phyloP scores from a whole-genome alignment of 2,888 invertebrate genomes.

The Drosophila kanekoi region DNA sequence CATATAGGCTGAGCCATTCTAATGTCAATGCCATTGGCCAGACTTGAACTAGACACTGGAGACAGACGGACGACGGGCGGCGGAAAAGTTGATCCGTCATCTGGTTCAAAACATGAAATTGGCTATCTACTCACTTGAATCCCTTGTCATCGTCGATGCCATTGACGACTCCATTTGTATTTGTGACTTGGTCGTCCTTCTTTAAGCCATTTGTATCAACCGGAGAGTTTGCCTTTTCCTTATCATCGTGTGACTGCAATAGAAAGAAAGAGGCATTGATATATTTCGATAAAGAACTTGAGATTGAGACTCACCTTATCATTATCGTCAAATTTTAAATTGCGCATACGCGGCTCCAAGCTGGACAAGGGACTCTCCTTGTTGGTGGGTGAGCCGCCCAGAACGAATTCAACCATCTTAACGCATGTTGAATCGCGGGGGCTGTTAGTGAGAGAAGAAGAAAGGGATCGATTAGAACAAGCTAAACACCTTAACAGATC shows the following conservation, averaged over 20 bases:
- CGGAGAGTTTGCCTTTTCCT: slow-evolving; percentile 87
- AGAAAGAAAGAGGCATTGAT: not conserved
- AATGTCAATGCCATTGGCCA: slow-evolving; percentile 85
- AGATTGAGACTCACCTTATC: slow-evolving; percentile 82
- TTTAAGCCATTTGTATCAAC: slow-evolving; percentile 85
- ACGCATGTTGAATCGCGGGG: slow-evolving; percentile 95
- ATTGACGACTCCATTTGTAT: slow-evolving; percentile 88
- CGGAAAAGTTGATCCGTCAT: slow-evolving; percentile 34
- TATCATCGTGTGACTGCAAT: slow-evolving; percentile 85
- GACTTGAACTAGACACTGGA: slow-evolving; percentile 52
- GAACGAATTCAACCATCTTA: slow-evolving; percentile 99
- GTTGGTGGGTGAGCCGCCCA: slow-evolving; percentile 95
- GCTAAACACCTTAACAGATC: not conserved
- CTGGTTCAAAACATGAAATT: slow-evolving; percentile 9
- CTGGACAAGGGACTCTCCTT: slow-evolving; percentile 87
- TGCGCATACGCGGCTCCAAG: slow-evolving; percentile 89
- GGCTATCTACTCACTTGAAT: slow-evolving; percentile 91
- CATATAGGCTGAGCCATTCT: slow-evolving; percentile 66
- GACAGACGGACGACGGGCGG: slow-evolving; percentile 3
- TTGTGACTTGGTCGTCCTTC: slow-evolving; percentile 86
- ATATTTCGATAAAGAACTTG: not conserved
- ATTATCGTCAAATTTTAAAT: slow-evolving; percentile 87
- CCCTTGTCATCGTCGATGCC: slow-evolving; percentile 95
- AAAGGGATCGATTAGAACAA: not conserved
- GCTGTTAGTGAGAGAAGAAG: slow-evolving; percentile 86